Conservation (phyloP, 2,888 invertebrate genomes). For the Ferdinandea cuprea region DNA sequence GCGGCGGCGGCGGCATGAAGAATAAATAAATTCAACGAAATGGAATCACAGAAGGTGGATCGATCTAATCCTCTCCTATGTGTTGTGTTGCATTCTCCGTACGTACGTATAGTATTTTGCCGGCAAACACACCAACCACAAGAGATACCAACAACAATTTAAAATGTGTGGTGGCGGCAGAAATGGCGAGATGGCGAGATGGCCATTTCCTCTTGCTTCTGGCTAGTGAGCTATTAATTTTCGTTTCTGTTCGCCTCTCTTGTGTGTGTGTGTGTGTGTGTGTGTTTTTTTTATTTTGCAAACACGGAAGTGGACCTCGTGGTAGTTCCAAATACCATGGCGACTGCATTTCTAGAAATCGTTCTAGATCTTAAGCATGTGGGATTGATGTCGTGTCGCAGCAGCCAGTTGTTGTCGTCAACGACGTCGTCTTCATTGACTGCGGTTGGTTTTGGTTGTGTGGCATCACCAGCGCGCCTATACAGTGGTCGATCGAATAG, state of each 20-base stretch:
- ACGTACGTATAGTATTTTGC: slow-evolving; percentile 8
- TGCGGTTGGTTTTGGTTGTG: slow-evolving; percentile 12
- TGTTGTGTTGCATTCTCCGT: slow-evolving; percentile 30
- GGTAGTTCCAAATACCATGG: slow-evolving; percentile 72
- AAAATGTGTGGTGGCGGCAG: slow-evolving; percentile 62
- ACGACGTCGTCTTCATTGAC: slow-evolving; percentile 60
- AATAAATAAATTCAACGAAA: slow-evolving; percentile 69
- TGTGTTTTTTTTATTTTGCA: slow-evolving; percentile 20
- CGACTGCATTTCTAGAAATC: slow-evolving; percentile 72
- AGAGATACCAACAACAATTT: slow-evolving; percentile 25
- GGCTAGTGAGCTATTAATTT: slow-evolving; percentile 74
- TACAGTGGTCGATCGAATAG: background rate
- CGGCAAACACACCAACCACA: slow-evolving; percentile 19
- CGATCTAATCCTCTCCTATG: slow-evolving; percentile 67
- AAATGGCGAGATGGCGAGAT: slow-evolving; percentile 64
- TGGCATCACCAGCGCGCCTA: slow-evolving; percentile 11
- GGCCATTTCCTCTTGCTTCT: slow-evolving; percentile 72
- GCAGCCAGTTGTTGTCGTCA: slow-evolving; percentile 51
- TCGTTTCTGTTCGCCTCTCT: slow-evolving; percentile 50
- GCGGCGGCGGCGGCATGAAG: slow-evolving; percentile 10
- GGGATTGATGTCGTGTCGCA: slow-evolving; percentile 73
- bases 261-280: slow-evolving; percentile 1
- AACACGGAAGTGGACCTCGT: slow-evolving; percentile 68
- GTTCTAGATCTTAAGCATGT: slow-evolving; percentile 73
- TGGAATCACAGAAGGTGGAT: slow-evolving; percentile 72